Evolutionary conservation across 1,140 invertebrate species (phyloP), one percentile per base, ranked within the genome.

Genomic region (Coboldia fuscipes): DNA sequence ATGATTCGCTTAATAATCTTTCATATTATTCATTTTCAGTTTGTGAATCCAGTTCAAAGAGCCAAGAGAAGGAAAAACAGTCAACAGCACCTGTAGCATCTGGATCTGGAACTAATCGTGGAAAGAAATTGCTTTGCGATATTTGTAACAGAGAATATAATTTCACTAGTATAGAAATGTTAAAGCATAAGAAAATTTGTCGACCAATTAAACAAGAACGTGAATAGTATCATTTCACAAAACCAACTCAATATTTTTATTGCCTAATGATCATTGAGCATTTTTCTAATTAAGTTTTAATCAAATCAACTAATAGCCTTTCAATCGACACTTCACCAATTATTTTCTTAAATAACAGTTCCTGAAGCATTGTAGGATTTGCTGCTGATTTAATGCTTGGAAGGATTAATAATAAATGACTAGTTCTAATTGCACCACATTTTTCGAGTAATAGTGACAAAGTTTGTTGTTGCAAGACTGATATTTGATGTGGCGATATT

Each of bases 401-500:
- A 33, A 84, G 53, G 0, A 79, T 52, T 5, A 84, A 51, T 26
- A 84, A 57, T 0, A 85, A 54, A 32, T 69, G 68, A 0, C 77
- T 77, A 34, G 81, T 68, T 12, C 80, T 60, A 2, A 65, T 63
- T 38, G 66, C 58, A 28, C 66, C 63, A 42, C 63, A 69, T 39
- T 69, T 67, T 36, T 80, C 75, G 36, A 72, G 69, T 2, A 85
- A 57, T 50, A 81, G 69, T 5, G 75, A 56, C 22, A 82, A 68
- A 0, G 75, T 75, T 51, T 83, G 76, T 41, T 83, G 78, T 58
- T 84, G 79, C 1, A 81, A 45, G 1, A 70, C 54, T 47, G 80
- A 68, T 3, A 81, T 62, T 39, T 74, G 63, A 2, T 58, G 47
- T 0, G 63, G 53, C 39, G 75, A 65, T 24, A 61, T 61, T n/a